Evolutionary conservation across 1,140 invertebrate genomes (phyloP).

Genomic region (Maniola jurtina): DNA sequence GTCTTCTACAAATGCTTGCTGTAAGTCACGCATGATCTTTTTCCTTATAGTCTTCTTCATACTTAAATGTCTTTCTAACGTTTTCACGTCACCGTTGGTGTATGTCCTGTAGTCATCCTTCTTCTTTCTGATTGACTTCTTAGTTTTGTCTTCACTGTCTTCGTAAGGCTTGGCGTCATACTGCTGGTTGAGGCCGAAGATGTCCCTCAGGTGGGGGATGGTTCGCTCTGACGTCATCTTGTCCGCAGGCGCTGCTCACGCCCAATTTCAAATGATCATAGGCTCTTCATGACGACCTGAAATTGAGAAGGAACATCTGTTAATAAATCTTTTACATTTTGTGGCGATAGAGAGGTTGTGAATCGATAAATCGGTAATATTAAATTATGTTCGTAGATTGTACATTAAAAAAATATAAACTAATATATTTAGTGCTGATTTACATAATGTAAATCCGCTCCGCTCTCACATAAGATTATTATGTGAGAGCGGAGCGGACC

Average conservation of each 20-base stretch:
- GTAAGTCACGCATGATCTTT: conserved; percentile 90
- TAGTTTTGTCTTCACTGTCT: conserved; percentile 78
- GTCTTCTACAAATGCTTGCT: conserved; percentile 87
- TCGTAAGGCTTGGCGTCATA: conserved; percentile 62
- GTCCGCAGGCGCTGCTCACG: conserved; percentile 47
- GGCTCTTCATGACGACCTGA: conserved; percentile 66
- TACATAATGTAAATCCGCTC: conserved; percentile 6
- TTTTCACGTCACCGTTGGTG: conserved; percentile 85
- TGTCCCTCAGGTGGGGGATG: conserved; percentile 84
- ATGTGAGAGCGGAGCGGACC: no score
- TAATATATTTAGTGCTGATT: not conserved
- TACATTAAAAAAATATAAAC: not conserved
- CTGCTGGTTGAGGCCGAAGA: conserved; percentile 81
- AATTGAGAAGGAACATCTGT: conserved; percentile 46
- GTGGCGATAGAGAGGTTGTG: no score
- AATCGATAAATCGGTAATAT: no score
- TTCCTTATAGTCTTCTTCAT: conserved; percentile 93
- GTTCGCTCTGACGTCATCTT: conserved; percentile 81
- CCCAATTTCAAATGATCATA: conserved; percentile 50
- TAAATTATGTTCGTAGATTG: no score
- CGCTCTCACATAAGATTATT: not conserved
- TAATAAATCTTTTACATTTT: conserved; percentile 3
- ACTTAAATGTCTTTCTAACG: conserved; percentile 88
- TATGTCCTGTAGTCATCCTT: conserved; percentile 82
- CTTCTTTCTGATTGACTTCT: conserved; percentile 80